phyloP scores from a whole-genome alignment of 2,888 invertebrate genomes.

The Beris chalybata region DNA sequence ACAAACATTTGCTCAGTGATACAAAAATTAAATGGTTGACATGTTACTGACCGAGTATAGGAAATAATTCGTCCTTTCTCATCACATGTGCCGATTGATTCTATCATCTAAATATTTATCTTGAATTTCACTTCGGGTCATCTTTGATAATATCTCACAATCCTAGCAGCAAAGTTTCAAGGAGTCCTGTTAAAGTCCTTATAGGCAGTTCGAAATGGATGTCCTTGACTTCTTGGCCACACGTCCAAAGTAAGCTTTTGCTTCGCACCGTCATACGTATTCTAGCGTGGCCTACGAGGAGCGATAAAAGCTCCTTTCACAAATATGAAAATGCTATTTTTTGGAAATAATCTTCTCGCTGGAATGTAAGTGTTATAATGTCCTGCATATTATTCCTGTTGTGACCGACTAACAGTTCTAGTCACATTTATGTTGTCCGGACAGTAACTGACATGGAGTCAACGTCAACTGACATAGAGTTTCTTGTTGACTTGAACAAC shows the following conservation, averaged over 20 bases:
- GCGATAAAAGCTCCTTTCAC: constrained; percentile 7
- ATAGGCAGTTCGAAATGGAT: too few species aligned
- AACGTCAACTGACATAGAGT: constrained; percentile 19
- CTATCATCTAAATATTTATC: constrained; percentile 26
- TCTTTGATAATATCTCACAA: constrained; percentile 3
- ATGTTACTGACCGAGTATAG: constrained; percentile 21
- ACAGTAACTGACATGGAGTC: background rate
- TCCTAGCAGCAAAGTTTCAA: background rate
- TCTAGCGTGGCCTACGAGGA: too few species aligned
- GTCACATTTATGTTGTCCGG: constrained; percentile 14
- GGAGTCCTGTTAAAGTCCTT: background rate
- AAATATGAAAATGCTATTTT: constrained; percentile 11
- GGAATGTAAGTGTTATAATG: constrained; percentile 8
- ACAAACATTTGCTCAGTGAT: background rate
- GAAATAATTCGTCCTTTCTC: constrained; percentile 21
- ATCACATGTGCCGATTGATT: constrained; percentile 21
- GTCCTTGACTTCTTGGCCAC: too few species aligned
- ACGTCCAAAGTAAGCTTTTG: too few species aligned
- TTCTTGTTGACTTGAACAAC: constrained; percentile 5
- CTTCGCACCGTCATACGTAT: too few species aligned
- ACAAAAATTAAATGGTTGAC: constrained; percentile 23
- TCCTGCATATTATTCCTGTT: constrained; percentile 9
- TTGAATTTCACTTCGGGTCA: constrained; percentile 10
- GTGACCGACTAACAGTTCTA: constrained; percentile 6
- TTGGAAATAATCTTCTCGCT: background rate